phyloP scores from a whole-genome alignment of 2,888 invertebrate species.

The Eupithecia pulchellata region DNA sequence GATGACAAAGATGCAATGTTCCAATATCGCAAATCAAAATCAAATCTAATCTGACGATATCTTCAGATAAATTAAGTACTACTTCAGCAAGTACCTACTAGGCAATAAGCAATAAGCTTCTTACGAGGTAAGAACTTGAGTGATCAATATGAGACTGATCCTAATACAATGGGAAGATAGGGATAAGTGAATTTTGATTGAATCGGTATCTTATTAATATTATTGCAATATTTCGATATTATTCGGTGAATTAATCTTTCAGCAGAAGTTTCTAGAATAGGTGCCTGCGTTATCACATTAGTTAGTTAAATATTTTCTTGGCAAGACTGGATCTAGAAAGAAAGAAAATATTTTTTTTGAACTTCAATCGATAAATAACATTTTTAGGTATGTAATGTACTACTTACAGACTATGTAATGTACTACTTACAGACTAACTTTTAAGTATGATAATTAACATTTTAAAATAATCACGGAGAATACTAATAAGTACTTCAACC shows the following conservation, averaged over 20 bases:
- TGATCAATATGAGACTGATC: constrained; percentile 38
- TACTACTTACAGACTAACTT: no score
- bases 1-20: not conserved
- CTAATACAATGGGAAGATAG: constrained; percentile 37
- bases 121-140: constrained; percentile 21
- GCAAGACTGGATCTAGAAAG: no score
- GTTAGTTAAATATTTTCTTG: not conserved
- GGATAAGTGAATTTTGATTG: constrained; percentile 39
- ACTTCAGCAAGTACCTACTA: not conserved
- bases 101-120: constrained; percentile 11
- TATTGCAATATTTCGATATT: constrained; percentile 12
- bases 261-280: not conserved
- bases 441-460: no score
- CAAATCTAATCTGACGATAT: constrained; percentile 2
- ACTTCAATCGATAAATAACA: no score
- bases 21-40: constrained; percentile 3
- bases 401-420: no score
- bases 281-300: not conserved
- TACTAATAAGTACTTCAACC: no score
- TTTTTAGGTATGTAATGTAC: no score
- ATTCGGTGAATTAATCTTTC: not conserved
- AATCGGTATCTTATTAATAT: constrained; percentile 13
- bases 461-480: no score
- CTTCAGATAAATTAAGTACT: constrained; percentile 11
- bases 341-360: no score